These are phyloP conservation scores for Australoheros facetus DNA, from an alignment of 2,797 vertebrate genomes.

Conservation along the genomic window DNA sequence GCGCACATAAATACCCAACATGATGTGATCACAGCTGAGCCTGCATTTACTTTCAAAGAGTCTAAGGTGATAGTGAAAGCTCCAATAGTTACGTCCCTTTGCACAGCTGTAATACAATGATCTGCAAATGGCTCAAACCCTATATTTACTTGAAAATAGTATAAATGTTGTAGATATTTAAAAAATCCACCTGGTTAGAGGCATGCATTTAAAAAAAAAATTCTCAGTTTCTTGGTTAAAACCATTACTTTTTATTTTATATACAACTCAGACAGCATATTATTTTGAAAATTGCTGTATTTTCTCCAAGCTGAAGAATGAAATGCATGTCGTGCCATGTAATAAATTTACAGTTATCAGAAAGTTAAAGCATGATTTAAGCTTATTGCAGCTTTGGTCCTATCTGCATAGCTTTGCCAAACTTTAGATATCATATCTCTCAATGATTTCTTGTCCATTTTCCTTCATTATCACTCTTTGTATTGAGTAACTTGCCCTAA, in stretches of 20 bases:
- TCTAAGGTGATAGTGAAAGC: not conserved
- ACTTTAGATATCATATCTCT: not conserved
- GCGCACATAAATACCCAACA: not conserved
- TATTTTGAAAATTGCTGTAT: not conserved
- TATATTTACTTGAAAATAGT: not conserved
- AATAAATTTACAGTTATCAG: not conserved
- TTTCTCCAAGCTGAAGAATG: not conserved
- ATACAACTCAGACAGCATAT: too few species aligned
- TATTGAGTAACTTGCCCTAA: not conserved
- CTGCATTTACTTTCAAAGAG: not conserved
- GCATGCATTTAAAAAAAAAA: not conserved
- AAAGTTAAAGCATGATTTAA: too few species aligned
- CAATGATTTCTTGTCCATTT: not conserved
- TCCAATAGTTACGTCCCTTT: not conserved
- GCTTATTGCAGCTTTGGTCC: not conserved
- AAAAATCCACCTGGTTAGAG: too few species aligned
- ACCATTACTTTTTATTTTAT: not conserved
- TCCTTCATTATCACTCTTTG: not conserved
- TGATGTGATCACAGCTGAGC: not conserved
- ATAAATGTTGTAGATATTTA: rapidly evolving
- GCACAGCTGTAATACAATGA: not conserved
- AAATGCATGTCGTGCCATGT: not conserved
- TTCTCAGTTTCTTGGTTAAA: not conserved
- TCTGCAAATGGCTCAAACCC: not conserved
- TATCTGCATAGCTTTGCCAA: not conserved